Base-by-base conservation (phyloP, 2,888 invertebrate genomes). In the Villa cingulata region DNA sequence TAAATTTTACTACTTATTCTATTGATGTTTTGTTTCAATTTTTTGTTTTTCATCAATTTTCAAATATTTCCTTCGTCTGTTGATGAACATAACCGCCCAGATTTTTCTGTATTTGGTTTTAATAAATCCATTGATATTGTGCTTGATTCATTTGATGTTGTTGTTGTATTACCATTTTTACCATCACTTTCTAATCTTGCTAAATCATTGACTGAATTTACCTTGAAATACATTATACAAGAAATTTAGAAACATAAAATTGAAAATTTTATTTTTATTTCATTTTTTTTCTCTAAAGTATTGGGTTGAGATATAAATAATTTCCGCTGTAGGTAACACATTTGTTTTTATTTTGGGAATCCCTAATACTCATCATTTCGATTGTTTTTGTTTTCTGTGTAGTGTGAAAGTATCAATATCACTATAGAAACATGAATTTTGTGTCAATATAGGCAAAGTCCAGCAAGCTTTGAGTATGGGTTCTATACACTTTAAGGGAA, bases 141-240 rank as follows among this genome's bases (percentile, higher is more conserved):
- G 40, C 51, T 54, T 36, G 52, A 48, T 43, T 49, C 45, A 40
- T 50, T 53, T 15, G 37, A 45, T 5, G 39, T 41, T 40, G 37
- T 34, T 37, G 49, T 49, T 19, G 46, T 51, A 46, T 56, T 54
- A 45, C 55, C 54, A 52, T 55, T 58, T 48, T 44, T 54, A 20
- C 54, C 55, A 50, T 57, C 58, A 48, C 42, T 48, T 17, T 57
- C 60, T 46, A 60, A 50, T 17, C 58, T 58, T 17, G 61, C 62
- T 53, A 70, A 59, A 57, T 70, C 66, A 55, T 65, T 62, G 54
- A 64, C 61, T 49, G 69, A 69, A 61, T 65, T 68, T 53, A 66
- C 68, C 69, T 69, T 48, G n/a, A n/a, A n/a, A n/a, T 0, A 57
- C 53, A 36, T 4, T 32, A 48, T 4, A 40, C 38, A 17, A 16